phyloP scores from a whole-genome alignment of 1,140 invertebrate species.

The Drosophila tsacasi region DNA sequence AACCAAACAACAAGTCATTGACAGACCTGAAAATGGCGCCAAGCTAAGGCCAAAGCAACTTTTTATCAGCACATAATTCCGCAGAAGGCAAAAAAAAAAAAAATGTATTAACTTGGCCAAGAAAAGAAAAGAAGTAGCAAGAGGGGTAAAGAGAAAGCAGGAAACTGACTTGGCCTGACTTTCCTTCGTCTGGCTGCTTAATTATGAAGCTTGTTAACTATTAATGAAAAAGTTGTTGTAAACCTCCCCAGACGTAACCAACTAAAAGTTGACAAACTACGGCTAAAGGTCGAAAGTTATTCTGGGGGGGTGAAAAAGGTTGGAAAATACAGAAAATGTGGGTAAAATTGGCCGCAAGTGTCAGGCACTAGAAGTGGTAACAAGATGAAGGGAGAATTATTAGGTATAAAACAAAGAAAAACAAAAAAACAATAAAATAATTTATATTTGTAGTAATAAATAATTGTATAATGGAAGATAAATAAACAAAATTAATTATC shows the following conservation, averaged over 20 bases:
- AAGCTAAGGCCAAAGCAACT: slow-evolving; percentile 51
- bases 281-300: slow-evolving; percentile 33
- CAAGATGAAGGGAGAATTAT: background rate
- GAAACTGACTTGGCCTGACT: slow-evolving; percentile 21
- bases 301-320: background rate
- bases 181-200: slow-evolving; percentile 66
- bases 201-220: slow-evolving; percentile 83
- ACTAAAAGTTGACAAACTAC: slow-evolving; percentile 58
- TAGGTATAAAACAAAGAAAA: background rate
- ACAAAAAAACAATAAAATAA: slow-evolving; percentile 1
- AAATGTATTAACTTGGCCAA: slow-evolving; percentile 18
- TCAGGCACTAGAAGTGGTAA: slow-evolving; percentile 5
- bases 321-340: background rate
- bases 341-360: background rate
- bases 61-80: slow-evolving; percentile 59
- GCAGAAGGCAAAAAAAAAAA: slow-evolving; percentile 4
- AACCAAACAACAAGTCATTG: slow-evolving; percentile 68
- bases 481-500: background rate
- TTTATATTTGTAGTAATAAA: background rate
- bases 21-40: slow-evolving; percentile 41
- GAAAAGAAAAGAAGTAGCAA: slow-evolving; percentile 6
- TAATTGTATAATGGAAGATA: background rate
- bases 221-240: slow-evolving; percentile 83
- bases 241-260: slow-evolving; percentile 58
- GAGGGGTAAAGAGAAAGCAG: background rate